Percentiles rank a stretch among this genome's conserved stretches.
These are phyloP conservation scores for Channa striata DNA, from an alignment of 2,797 vertebrate species.

Conservation along the genomic window DNA sequence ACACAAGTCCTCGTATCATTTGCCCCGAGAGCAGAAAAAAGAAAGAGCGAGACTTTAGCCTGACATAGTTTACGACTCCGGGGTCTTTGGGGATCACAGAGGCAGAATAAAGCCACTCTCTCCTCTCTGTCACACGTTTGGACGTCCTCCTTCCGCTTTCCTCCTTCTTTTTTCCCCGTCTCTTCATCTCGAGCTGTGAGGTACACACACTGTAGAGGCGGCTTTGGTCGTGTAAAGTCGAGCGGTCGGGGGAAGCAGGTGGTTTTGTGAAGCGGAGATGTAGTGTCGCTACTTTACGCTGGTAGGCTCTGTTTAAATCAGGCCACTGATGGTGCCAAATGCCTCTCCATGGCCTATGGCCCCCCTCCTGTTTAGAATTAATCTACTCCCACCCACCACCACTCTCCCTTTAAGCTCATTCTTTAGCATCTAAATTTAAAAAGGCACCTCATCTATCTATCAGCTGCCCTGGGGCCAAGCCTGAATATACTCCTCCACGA, in stretches of 20 bases:
- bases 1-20: constrained; percentile 27
- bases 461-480: constrained; percentile 50
- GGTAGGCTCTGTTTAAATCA: constrained; percentile 68
- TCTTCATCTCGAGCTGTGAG: constrained; percentile 19
- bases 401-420: constrained; percentile 55
- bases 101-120: constrained; percentile 46
- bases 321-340: constrained; percentile 57
- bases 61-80: constrained; percentile 61
- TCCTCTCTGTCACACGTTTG: constrained; percentile 18
- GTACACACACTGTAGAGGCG: constrained; percentile 3
- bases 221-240: constrained; percentile 16
- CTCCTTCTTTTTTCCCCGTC: too few relatives aligned
- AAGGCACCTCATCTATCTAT: constrained; percentile 68
- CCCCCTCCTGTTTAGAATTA: constrained; percentile 59
- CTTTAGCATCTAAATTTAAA: constrained; percentile 75
- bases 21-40: constrained; percentile 53
- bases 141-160: constrained; percentile 4
- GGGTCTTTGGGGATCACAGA: constrained; percentile 55
- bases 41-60: constrained; percentile 62
- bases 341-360: constrained; percentile 53
- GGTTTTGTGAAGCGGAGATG: constrained; percentile 68
- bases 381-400: constrained; percentile 49
- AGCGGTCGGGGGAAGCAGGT: constrained; percentile 37
- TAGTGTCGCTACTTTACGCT: constrained; percentile 56
- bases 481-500: constrained; percentile 58